Base-by-base conservation (phyloP, 2,797 vertebrate species). In the Cyclopterus lumpus region DNA sequence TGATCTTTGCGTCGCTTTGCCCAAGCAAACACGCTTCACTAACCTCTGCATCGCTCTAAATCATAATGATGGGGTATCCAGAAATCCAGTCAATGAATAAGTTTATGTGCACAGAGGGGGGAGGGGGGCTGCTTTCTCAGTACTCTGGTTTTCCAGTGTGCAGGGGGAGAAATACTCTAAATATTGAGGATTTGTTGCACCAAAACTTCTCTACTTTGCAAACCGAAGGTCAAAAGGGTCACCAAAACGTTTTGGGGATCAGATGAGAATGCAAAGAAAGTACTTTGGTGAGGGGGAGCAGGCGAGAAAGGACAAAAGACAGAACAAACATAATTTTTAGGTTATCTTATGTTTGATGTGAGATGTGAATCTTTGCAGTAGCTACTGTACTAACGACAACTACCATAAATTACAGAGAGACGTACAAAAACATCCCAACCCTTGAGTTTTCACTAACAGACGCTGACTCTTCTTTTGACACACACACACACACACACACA, bases 21-120 rank as follows among this genome's bases (percentile, higher is more conserved):
- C 82, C 79, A 85, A 89, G 74, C 82, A 87, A 89, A 83, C 83
- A 87, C n/a, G n/a, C 75, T 79, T 79, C 75, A 44, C 83, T 77
- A 82, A 81, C 78, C 79, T 71, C 77, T 2, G 46, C 75, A 81
- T 85, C 26, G 4, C 77, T 77, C 79, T 88, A 73, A 78, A 87
- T 90, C 89, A 82, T 53, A 73, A 77, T 77, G 82, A 84, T 81
- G 73, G 69, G 51, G 71, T 74, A 60, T 82, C 68, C 81, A 76
- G 61, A 81, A 77, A 79, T 71, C 54, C 81, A 68, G 67, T 71
- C 44, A 75, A 70, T 79, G 68, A 82, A 82, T 57, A 68, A 77
- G 46, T 76, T 80, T 40, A 30, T 81, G 49, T 80, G 74, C 18
- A 14, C 40, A 58, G 11, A 48, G 40, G 67, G 75, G 62, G 60